Base-by-base conservation (phyloP, 2,113 vertebrate genomes). In the Gymnorhina tibicen region DNA sequence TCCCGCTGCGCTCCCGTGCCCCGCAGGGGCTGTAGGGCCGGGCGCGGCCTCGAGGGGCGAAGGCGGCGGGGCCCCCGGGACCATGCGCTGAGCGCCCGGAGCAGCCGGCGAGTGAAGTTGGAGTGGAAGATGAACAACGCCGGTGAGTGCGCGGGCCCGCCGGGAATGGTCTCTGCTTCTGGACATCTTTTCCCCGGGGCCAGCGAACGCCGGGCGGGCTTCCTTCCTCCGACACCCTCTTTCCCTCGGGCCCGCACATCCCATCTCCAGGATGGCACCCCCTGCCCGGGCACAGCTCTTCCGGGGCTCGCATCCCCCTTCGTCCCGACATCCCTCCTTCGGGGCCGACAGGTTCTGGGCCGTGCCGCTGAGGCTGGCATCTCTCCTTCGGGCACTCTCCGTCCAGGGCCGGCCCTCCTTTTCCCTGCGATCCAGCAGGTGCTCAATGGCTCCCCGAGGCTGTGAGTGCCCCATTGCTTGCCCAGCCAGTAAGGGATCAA, bases 111-210 rank as follows among this genome's bases (percentile, higher is more conserved):
- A 58, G 75, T 32, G 6, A 91, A 92, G 89, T 92, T 95, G 89
- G 69, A 49, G 90, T 90, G 74, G 96, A 96, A 97, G 95, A 97
- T 97, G 97, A 97, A 69, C 95, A 69, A 95, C 95, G 68, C 96
- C 72, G 97, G 97, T 97, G 76, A 96, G 96, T 63, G 92, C 39
- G 58, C 41, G 67, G 58, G 23, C 22, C 50, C 44, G 26, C 46
- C n/a, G 41, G 24, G 37, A 24, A 18, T 50, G 35, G 41, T 81
- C 37, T 47, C 50, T 72, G 68, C 49, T 75, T 46, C 87, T 37
- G 55, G 41, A 33, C 81, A 13, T 30, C 81, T 70, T 91, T 78
- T 44, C 19, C 64, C 15, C 13, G 42, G 50, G 46, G 64, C 20
- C 28, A 37, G 23, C 68, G 33, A 49, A 22, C 21, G 42, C 53